phyloP scores from a whole-genome alignment of 2,113 vertebrate genomes.

The Saccopteryx leptura region DNA sequence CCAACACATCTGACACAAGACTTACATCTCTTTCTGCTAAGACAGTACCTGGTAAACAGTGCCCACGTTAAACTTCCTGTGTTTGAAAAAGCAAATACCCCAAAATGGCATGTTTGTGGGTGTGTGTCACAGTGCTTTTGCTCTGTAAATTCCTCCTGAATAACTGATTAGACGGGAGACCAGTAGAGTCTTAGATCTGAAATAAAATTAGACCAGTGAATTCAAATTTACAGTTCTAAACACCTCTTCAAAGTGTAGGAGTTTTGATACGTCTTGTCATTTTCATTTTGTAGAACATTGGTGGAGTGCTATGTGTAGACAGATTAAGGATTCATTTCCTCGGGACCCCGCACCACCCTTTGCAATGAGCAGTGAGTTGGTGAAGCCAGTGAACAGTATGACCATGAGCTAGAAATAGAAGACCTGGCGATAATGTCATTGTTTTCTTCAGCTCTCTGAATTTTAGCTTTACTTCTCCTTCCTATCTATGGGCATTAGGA shows the following conservation, averaged over 20 bases:
- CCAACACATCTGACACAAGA: neutral
- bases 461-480: neutral
- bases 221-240: neutral
- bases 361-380: neutral
- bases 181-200: neutral
- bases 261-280: neutral
- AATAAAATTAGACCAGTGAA: slow-evolving; percentile 12
- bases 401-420: neutral
- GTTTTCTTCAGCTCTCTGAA: neutral
- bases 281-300: neutral
- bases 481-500: neutral
- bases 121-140: neutral
- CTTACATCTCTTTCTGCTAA: slow-evolving; percentile 52
- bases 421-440: neutral
- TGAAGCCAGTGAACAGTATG: neutral
- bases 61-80: slow-evolving; percentile 43
- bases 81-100: slow-evolving; percentile 68
- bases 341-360: neutral
- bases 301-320: neutral
- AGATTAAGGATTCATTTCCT: neutral
- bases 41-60: slow-evolving; percentile 34
- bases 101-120: slow-evolving; percentile 41
- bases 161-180: slow-evolving; percentile 19
- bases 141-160: slow-evolving; percentile 67
- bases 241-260: neutral